Base-by-base conservation (phyloP, 2,888 invertebrate species). In the Chrysopilus asiliformis region DNA sequence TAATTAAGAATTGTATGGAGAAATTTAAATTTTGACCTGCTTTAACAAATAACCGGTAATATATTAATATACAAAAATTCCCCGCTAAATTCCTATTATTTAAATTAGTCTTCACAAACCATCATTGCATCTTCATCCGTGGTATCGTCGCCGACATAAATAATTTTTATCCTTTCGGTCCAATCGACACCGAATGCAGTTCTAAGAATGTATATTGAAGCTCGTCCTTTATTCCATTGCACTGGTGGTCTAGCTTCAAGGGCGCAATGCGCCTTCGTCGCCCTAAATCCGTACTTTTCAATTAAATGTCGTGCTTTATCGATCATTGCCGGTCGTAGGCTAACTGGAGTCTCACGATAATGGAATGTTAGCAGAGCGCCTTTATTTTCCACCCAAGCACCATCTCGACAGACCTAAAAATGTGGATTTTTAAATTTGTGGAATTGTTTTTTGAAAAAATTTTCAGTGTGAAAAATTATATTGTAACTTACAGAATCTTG, bases 311-410 rank as follows among this genome's bases (percentile, higher is more conserved):
- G 71, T 1, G 86, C 87, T 49, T 75, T 71, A n/a, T 73, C 73
- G 2, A 80, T 74, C 56, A 87, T 68, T 4, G 69, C 70, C 0
- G 73, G 68, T 28, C 85, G 72, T 45, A 76, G 64, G 33, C 76
- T 69, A 34, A 70, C 55, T 8, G 86, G 86, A 1, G 85, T 81
- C 64, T 87, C 86, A 7, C 87, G 75, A 64, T 76, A 89, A 58
- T 89, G 89, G 70, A 85, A 87, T 3, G 89, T 87, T 25, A 89
- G 64, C 6, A 87, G 62, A 0, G 86, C 81, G 0, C 87, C 87
- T 56, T 89, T 89, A 63, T 87, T 87, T 58, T 89, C 89, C 7
- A 89, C 87, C 87, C 89, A 89, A 1, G 87, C 86, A 4, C 89
- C 87, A 50, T 87, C 84, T 46, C 71, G 75, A 57, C 86, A 87